phyloP scores from a whole-genome alignment of 23 tunicate genomes.

The Oikopleura albicans region DNA sequence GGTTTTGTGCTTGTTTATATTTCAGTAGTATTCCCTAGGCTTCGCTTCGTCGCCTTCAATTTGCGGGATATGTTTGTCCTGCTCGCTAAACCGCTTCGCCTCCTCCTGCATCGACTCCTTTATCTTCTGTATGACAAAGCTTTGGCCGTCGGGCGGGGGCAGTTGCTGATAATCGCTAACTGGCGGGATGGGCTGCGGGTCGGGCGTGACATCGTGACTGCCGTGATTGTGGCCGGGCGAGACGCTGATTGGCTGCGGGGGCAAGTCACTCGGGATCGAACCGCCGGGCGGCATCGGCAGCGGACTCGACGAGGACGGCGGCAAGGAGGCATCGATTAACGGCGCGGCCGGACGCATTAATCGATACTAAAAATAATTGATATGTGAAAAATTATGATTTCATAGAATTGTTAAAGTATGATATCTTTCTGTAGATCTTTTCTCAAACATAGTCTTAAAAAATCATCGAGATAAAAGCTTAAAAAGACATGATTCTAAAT shows the following conservation, averaged over 20 bases:
- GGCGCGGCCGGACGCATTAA: background rate
- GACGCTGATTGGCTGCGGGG: background rate
- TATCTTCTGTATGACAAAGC: slow-evolving; percentile 33
- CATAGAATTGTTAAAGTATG: no score
- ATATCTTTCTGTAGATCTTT: no score
- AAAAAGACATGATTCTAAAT: no score
- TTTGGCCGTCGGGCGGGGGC: background rate
- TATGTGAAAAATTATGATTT: no score
- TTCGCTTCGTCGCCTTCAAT: slow-evolving; percentile 8
- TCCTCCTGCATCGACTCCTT: slow-evolving; percentile 66
- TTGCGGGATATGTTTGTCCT: slow-evolving; percentile 21
- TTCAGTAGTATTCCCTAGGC: slow-evolving; percentile 12
- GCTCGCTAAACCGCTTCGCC: slow-evolving; percentile 40
- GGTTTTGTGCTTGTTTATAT: no score
- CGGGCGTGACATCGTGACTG: no score
- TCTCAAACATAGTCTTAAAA: no score
- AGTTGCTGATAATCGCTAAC: background rate
- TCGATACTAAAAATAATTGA: background rate
- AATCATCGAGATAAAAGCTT: no score
- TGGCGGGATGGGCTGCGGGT: background rate
- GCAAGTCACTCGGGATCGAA: background rate
- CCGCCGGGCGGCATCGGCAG: slow-evolving; percentile 13
- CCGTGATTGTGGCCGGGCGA: background rate
- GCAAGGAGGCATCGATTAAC: background rate
- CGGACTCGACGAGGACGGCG: slow-evolving; percentile 10